phyloP scores from a whole-genome alignment of 2,113 vertebrate species.

The Plestiodon gilberti region DNA sequence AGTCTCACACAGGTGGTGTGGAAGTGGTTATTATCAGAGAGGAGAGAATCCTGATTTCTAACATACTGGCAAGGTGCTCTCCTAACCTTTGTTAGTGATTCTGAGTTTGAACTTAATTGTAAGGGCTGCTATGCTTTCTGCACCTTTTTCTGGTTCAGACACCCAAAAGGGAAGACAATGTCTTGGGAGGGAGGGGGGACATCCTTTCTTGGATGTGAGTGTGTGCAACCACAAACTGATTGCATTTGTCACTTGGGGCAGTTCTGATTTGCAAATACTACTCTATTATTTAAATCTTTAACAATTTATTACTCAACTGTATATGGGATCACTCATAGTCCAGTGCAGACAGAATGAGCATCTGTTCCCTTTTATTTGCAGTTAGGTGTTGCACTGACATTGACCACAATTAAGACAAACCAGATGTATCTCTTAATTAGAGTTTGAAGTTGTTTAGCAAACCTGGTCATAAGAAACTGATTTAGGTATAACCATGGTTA shows the following conservation, averaged over 20 bases:
- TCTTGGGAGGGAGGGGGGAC: not conserved
- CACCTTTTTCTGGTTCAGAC: not conserved
- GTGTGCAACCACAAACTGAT: too few relatives aligned
- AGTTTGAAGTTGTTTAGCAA: not conserved
- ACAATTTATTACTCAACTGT: not conserved
- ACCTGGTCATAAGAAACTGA: not conserved
- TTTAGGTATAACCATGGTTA: not conserved
- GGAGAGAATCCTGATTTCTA: too few relatives aligned
- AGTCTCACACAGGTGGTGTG: too few relatives aligned
- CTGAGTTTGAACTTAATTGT: not conserved
- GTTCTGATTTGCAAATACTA: not conserved
- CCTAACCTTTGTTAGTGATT: not conserved
- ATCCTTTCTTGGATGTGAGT: not conserved
- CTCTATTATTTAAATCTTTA: not conserved
- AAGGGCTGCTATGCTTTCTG: not conserved
- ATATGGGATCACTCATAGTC: too few relatives aligned
- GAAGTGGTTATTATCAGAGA: too few relatives aligned
- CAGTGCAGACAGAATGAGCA: not conserved
- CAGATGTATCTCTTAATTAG: not conserved
- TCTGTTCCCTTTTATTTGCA: not conserved
- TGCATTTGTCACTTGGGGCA: not conserved
- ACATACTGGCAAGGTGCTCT: too few relatives aligned
- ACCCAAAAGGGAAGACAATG: not conserved
- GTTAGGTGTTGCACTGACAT: not conserved
- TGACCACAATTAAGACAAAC: not conserved